A percentile compares a stretch with the other conserved stretches of the same genome.
phyloP scores from a whole-genome alignment of 2,888 invertebrate species.

The Sesia bembeciformis region DNA sequence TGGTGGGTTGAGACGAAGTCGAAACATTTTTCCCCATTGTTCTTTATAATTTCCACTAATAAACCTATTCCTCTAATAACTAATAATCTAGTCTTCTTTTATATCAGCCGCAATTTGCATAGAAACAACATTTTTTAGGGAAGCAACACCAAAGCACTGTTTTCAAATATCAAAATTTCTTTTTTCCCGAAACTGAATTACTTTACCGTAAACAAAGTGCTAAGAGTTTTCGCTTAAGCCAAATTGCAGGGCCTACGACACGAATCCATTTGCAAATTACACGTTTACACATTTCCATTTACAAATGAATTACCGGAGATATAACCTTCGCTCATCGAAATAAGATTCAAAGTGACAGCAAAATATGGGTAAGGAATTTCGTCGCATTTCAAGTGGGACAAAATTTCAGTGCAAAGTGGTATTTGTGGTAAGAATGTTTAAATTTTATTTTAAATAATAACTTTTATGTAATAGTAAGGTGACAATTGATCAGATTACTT shows the following conservation, averaged over 20 bases:
- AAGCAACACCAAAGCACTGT: too few relatives aligned
- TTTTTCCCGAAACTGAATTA: conserved; percentile 2
- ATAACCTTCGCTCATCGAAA: conserved; percentile 2
- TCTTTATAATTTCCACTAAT: too few relatives aligned
- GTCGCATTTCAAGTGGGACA: background rate
- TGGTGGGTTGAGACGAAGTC: too few relatives aligned
- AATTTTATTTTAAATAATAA: background rate
- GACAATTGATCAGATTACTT: too few relatives aligned
- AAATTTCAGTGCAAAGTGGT: background rate
- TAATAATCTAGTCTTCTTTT: too few relatives aligned
- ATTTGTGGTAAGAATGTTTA: background rate
- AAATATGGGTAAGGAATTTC: conserved; percentile 1
- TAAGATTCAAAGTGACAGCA: background rate
- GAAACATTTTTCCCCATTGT: too few relatives aligned
- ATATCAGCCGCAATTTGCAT: too few relatives aligned
- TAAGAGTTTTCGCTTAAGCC: conserved; percentile 58
- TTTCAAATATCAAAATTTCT: background rate
- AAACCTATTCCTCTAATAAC: too few relatives aligned
- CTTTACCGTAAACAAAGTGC: conserved; percentile 29
- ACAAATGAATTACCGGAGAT: conserved; percentile 6
- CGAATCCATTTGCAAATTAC: conserved; percentile 70
- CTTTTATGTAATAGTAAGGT: too few relatives aligned
- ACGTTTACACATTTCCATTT: conserved; percentile 24
- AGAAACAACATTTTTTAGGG: too few relatives aligned
- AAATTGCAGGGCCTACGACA: conserved; percentile 62